Conservation (phyloP, 2,797 vertebrate genomes). For the Tragopan temminckii region DNA sequence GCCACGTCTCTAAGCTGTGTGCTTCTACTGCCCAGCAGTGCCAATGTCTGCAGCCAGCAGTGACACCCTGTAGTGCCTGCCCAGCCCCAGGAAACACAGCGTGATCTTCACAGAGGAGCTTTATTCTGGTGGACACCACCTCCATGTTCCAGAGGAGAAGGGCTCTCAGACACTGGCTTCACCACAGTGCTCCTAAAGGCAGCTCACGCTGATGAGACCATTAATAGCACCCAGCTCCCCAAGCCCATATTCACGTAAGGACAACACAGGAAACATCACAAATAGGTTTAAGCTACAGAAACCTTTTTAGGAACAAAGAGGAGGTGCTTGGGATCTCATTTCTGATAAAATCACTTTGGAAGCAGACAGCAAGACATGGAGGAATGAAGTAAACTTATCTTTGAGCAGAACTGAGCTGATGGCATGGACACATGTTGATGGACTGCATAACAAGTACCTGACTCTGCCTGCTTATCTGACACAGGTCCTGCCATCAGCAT, state of each 20-base stretch:
- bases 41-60: background rate
- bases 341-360: background rate
- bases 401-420: background rate
- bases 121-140: background rate
- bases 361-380: background rate
- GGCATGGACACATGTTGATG: background rate
- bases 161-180: background rate
- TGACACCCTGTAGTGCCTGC: background rate
- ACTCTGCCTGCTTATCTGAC: background rate
- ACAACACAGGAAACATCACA: background rate
- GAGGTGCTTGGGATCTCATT: background rate
- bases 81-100: background rate
- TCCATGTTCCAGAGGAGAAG: background rate
- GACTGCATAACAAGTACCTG: background rate
- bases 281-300: background rate
- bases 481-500: background rate
- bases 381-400: background rate
- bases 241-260: background rate
- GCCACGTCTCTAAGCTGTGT: background rate
- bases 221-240: background rate
- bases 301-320: background rate
- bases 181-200: background rate
- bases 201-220: fast-evolving
- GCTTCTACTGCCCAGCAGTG: background rate
- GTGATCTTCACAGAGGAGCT: background rate